Evolutionary conservation across 2,888 invertebrate species (phyloP), one percentile per base, ranked within the genome.

Genomic region (Cerceris rybyensis): DNA sequence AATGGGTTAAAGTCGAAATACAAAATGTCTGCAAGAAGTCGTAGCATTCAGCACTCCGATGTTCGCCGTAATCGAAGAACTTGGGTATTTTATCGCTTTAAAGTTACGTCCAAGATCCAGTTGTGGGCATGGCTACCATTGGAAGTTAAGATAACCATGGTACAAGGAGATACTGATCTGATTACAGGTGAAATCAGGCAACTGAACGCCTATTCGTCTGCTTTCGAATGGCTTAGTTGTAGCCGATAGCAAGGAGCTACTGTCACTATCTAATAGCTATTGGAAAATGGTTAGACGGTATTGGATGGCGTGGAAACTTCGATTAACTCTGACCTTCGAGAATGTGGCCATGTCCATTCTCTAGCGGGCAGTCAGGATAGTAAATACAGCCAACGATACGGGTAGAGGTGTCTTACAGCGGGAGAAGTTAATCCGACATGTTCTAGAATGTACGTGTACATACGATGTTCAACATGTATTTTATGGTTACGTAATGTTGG

Each of bases 291-390:
- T 69, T 75, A 67, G 64, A 68, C 70, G 68, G 70, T 82, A 82
- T 82, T 83, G 82, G 76, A 76, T 71, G 74, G 67, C 60, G 76
- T 50, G 60, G 71, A 73, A 83, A 83, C 75, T 82, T 82, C 77
- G 85, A 85, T 82, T 83, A 83, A 81, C 75, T 78, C 66, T 70
- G 70, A 84, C 73, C 78, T 83, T 84, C 73, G 78, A 46, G 70
- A 39, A 55, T 46, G 60, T 61, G 64, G 55, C 65, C 74, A 60
- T 16, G 70, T 64, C 28, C 28, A 28, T 28, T 50, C 57, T 59
- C 41, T n/a, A 17, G 50, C 61, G 60, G 28, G 42, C 46, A 49
- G 54, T 14, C 16, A 39, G 43, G 39, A 55, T 54, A 70, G 70
- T 75, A 81, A 84, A 84, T 75, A 72, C 59, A 14, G 57, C 28